phyloP scores from a whole-genome alignment of 2,888 invertebrate genomes.

The Amorpha juglandis region DNA sequence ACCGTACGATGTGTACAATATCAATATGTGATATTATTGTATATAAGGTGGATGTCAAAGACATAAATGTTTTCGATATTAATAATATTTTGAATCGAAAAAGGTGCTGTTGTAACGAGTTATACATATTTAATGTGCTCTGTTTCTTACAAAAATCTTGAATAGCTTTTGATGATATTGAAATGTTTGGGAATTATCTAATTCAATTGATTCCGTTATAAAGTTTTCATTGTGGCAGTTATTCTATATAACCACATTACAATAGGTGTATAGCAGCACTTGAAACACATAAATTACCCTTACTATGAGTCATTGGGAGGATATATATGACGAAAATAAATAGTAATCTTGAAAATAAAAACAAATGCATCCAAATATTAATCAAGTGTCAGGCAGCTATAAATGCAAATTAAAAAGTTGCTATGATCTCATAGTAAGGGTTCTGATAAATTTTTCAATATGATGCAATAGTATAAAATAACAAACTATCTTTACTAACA shows the following conservation, averaged over 20 bases:
- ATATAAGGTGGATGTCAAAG: constrained; percentile 67
- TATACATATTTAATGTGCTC: constrained; percentile 26
- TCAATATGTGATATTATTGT: constrained; percentile 73
- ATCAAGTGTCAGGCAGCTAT: background rate
- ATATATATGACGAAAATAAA: background rate
- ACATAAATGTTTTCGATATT: constrained; percentile 42
- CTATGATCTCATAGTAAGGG: background rate
- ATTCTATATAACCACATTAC: background rate
- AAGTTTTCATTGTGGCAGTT: background rate
- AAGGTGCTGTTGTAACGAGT: constrained; percentile 43
- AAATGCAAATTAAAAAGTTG: background rate
- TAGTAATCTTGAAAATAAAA: background rate
- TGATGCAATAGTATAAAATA: no score
- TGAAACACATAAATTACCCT: background rate
- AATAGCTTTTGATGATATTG: background rate
- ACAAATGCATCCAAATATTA: background rate
- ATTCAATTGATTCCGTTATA: background rate
- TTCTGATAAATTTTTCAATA: no score
- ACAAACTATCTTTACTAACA: background rate
- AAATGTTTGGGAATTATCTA: background rate
- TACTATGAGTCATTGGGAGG: background rate
- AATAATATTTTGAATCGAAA: constrained; percentile 35
- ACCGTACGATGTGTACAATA: constrained; percentile 56
- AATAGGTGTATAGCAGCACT: background rate
- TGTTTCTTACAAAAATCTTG: background rate